Evolutionary conservation across 2,888 invertebrate species (phyloP).

Genomic region (Electrophaes corylata): DNA sequence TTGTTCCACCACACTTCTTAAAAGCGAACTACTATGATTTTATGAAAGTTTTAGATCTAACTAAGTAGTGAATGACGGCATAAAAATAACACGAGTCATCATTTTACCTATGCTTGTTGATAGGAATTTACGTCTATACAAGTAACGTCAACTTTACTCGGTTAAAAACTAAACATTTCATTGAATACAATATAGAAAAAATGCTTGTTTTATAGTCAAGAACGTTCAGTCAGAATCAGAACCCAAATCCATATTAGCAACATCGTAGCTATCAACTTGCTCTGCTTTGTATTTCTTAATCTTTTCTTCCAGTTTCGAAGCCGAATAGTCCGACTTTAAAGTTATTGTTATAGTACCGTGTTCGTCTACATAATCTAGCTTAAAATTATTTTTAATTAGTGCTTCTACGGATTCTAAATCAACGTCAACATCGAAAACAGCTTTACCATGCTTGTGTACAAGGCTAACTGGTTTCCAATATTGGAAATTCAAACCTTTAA

Average conservation of each 20-base stretch:
- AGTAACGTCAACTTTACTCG: not conserved
- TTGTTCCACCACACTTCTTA: no score
- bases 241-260: conserved; percentile 72
- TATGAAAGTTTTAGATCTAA: no score
- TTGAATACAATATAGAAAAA: not conserved
- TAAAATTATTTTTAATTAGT: conserved; percentile 52
- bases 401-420: conserved; percentile 70
- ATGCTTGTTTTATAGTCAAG: not conserved
- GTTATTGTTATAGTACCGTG: conserved; percentile 35
- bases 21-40: not conserved
- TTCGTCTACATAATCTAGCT: conserved; percentile 58
- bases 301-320: conserved; percentile 47
- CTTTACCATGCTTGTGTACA: conserved; percentile 22
- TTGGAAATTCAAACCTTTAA: conserved; percentile 64
- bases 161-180: not conserved
- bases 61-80: no score
- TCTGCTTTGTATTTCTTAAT: conserved; percentile 60
- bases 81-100: no score
- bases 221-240: conserved; percentile 51
- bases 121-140: not conserved
- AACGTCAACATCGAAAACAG: conserved; percentile 51
- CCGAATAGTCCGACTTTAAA: conserved; percentile 52
- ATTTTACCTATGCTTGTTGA: not conserved
- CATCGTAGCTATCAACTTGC: conserved; percentile 62
- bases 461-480: conserved; percentile 57